Evolutionary conservation across 2,888 invertebrate genomes (phyloP).

Genomic region (Pecten maximus): DNA sequence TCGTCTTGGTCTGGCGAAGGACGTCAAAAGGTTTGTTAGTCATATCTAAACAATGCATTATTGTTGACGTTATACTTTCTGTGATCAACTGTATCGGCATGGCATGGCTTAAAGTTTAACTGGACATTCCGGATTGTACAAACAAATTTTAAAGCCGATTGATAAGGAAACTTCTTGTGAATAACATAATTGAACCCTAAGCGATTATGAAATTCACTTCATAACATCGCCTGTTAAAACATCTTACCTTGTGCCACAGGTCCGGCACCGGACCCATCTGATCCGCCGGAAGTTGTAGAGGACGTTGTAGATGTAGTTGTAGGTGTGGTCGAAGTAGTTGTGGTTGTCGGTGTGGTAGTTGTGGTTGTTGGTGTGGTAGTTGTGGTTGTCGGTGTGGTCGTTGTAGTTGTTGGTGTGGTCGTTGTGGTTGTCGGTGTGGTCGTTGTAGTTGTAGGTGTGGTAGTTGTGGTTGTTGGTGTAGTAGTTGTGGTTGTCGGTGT

Average conservation of each 20-base stretch:
- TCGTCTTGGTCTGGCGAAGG: too few relatives aligned
- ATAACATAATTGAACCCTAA: too few relatives aligned
- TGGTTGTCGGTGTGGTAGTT: neutral
- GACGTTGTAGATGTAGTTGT: neutral
- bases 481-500: neutral
- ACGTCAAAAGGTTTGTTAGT: too few relatives aligned
- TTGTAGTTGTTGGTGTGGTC: conserved; percentile 10
- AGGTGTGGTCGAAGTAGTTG: neutral
- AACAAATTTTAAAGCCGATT: too few relatives aligned
- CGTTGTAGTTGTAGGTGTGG: neutral
- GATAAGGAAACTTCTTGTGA: too few relatives aligned
- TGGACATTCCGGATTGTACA: too few relatives aligned
- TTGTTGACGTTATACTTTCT: too few relatives aligned
- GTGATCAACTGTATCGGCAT: too few relatives aligned
- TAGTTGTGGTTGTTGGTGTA: neutral
- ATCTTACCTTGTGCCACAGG: neutral
- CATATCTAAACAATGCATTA: too few relatives aligned
- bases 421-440: conserved; percentile 2
- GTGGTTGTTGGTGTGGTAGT: neutral
- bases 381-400: neutral
- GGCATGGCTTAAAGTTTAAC: too few relatives aligned
- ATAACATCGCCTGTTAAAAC: too few relatives aligned
- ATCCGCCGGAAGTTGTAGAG: neutral
- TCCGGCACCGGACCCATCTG: neutral
- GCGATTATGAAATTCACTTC: too few relatives aligned